Conservation (phyloP, 53 echinoderm and acorn worm genomes). For the Holothuria scabra region DNA sequence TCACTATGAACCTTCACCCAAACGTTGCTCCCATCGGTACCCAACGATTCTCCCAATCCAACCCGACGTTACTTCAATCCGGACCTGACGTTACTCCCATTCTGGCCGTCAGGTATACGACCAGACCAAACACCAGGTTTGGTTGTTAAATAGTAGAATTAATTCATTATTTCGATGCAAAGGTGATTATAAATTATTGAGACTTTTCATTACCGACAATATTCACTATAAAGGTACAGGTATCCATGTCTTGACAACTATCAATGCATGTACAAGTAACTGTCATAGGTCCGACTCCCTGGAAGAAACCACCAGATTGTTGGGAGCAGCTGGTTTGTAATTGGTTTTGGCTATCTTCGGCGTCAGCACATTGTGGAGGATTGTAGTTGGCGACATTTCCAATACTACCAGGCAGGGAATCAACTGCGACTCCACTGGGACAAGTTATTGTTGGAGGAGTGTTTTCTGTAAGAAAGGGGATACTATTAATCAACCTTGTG, state of each 20-base stretch:
- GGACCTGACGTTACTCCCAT: no score
- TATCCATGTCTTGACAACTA: background rate
- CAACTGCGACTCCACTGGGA: background rate
- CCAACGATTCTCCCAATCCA: no score
- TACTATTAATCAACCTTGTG: no score
- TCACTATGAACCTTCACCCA: no score
- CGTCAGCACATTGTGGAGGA: background rate
- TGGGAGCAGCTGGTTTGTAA: background rate
- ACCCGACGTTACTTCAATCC: no score
- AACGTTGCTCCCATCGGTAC: no score
- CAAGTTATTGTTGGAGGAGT: background rate
- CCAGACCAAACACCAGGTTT: no score
- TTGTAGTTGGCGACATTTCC: background rate
- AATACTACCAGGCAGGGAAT: background rate
- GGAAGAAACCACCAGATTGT: background rate
- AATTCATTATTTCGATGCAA: no score
- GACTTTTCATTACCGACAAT: background rate
- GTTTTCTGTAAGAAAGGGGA: background rate
- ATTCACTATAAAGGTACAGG: background rate
- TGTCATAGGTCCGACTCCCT: background rate
- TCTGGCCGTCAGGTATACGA: no score
- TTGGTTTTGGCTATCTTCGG: background rate
- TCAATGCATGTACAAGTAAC: conserved; percentile 20
- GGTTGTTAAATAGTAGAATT: no score
- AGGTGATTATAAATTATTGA: no score